A percentile compares a stretch with the other conserved stretches of the same genome.
These are phyloP conservation scores for Albula glossodonta DNA, from an alignment of 2,113 vertebrate genomes.

Conservation along the genomic window DNA sequence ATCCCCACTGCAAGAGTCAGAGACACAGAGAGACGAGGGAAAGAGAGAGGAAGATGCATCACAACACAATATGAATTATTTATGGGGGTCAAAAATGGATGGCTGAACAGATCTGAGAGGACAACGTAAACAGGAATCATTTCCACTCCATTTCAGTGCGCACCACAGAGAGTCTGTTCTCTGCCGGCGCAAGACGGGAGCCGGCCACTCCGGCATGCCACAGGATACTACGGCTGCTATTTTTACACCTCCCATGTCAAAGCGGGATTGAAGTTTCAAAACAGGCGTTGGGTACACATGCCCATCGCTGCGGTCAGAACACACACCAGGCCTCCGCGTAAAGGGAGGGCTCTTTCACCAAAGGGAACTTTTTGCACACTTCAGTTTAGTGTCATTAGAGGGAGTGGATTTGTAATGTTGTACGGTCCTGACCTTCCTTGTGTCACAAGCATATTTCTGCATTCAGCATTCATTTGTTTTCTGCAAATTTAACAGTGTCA, in stretches of 20 bases:
- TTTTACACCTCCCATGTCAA: constrained; percentile 30
- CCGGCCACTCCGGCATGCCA: constrained; percentile 13
- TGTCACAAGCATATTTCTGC: neutral
- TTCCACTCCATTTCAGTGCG: constrained; percentile 1
- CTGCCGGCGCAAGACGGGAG: neutral
- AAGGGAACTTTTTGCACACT: neutral
- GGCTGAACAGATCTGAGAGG: constrained; percentile 27
- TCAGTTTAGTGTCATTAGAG: neutral
- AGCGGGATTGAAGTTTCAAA: constrained; percentile 26
- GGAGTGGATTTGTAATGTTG: neutral
- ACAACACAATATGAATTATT: constrained; percentile 12
- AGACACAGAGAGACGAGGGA: neutral
- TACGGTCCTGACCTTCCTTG: neutral
- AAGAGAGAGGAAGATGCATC: neutral
- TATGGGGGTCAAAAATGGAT: constrained; percentile 3
- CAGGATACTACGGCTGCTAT: constrained; percentile 24
- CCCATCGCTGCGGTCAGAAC: neutral
- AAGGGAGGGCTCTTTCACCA: neutral
- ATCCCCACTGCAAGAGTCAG: neutral
- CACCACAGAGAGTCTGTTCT: neutral
- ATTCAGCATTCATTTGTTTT: neutral
- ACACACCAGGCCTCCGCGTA: neutral
- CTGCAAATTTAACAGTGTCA: neutral
- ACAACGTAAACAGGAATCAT: constrained; percentile 24
- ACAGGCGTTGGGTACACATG: constrained; percentile 15